Evolutionary conservation across 2,797 vertebrate species (phyloP).

Genomic region (Sparidentex hasta): DNA sequence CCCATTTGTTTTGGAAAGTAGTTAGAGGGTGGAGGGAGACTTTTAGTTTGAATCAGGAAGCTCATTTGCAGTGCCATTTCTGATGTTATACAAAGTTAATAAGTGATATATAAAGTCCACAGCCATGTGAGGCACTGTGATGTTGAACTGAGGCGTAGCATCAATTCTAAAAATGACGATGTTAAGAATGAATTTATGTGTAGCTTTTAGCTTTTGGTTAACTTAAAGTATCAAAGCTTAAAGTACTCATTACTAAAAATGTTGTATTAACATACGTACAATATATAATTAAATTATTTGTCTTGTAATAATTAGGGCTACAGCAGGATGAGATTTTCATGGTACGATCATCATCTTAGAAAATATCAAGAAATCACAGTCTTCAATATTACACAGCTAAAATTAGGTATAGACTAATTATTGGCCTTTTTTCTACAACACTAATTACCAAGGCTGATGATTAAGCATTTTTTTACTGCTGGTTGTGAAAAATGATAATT

Average conservation of each 20-base stretch:
- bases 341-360: no score
- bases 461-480: background rate
- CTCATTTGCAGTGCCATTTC: background rate
- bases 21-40: background rate
- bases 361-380: no score
- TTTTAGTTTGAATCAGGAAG: background rate
- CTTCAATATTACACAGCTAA: no score
- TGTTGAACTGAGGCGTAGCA: background rate
- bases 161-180: background rate
- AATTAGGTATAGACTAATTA: no score
- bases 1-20: constrained; percentile 36
- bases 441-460: no score
- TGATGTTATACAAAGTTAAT: background rate
- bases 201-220: background rate
- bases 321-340: no score
- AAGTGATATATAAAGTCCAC: background rate
- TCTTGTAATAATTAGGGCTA: background rate
- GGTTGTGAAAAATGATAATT: background rate
- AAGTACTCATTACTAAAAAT: background rate
- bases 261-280: background rate
- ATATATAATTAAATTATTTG: background rate
- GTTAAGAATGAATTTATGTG: background rate
- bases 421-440: no score
- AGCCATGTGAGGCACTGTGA: background rate
- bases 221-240: no score